Evolutionary conservation across 2,888 invertebrate genomes (phyloP).

Genomic region (Acronicta aceris): DNA sequence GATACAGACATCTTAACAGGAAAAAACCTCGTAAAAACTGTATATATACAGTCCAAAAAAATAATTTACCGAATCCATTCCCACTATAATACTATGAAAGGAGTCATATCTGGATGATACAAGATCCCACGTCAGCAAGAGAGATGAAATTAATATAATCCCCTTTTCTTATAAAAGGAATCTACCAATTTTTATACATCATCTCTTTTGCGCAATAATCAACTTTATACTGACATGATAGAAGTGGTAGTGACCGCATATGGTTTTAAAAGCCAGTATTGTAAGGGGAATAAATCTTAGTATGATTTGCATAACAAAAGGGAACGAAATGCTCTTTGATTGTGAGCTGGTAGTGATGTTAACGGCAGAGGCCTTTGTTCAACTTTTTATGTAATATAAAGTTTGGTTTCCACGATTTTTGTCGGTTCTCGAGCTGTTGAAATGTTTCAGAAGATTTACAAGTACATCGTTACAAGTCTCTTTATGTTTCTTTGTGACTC

Average conservation of each 20-base stretch:
- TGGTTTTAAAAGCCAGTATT: constrained; percentile 30
- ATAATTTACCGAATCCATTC: constrained; percentile 54
- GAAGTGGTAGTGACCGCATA: neutral
- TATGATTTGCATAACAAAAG: constrained; percentile 59
- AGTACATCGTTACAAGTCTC: neutral
- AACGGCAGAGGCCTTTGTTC: constrained; percentile 45
- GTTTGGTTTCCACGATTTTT: constrained; percentile 41
- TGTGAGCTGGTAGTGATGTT: constrained; percentile 45
- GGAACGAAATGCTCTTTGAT: constrained; percentile 55
- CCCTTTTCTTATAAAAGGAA: constrained; percentile 49
- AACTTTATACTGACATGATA: neutral
- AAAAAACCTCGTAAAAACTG: constrained; percentile 35
- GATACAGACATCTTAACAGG: constrained; percentile 15
- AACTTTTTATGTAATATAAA: constrained; percentile 52
- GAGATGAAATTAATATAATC: constrained; percentile 61
- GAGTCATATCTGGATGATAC: constrained; percentile 49
- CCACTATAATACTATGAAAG: constrained; percentile 51
- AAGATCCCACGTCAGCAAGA: constrained; percentile 49
- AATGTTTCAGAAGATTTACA: constrained; percentile 22
- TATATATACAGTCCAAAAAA: constrained; percentile 18
- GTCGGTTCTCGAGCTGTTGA: constrained; percentile 10
- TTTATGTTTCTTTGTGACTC: neutral
- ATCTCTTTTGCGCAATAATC: neutral
- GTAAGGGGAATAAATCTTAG: constrained; percentile 53
- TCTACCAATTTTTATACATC: constrained; percentile 18